Base-by-base conservation (phyloP, 30 jellyfish, hydroid and myxozoan species). In the Aurelia sp. region DNA sequence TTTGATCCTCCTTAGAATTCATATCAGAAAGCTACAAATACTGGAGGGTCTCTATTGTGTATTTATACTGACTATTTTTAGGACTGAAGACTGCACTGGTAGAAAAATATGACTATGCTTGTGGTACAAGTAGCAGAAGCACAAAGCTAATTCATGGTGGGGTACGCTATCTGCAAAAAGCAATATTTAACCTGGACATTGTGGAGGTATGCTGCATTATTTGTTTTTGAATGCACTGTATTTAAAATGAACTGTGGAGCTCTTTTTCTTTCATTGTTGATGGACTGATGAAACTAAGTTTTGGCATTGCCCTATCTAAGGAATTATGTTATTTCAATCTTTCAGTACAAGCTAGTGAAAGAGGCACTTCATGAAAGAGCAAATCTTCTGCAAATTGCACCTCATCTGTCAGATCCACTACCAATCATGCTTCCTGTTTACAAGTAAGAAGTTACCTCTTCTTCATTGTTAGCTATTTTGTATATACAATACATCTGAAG, bases 61-160 rank as follows among this genome's bases (percentile, higher is more conserved):
- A 4, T 44, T 40, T 40, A n/a, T n/a, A 6, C 55, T 44, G 10
- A 44, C 16, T 66, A 2, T 40, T 13, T 4, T 70, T 31, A 96
- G 99, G 99, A 51, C 74, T 96, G 86, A 96, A 86, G 33, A 91
- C 97, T 8, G 98, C 97, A 15, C 76, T 96, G 50, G 98, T 96
- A 23, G 99, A 96, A 67, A 91, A 91, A 58, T 84, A 61, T 82
- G 99, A 96, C 73, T 96, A 82, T 76, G 76, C 98, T 19, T 67
- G 96, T 64, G 99, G 99, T 6, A 96, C 99, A 13, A 96, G 99
- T 63, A 90, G 99, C 74, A 73, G 95, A 71, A 96, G 99, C 76
- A 96, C 99, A 51, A 96, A 96, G 66, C 93, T 96, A 27, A 87
- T 96, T 35, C 99, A 96, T 87, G 99, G 99, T 20, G 99, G 99